These are phyloP conservation scores for Pygoscelis antarcticus DNA, from an alignment of 2,113 vertebrate species.

Conservation along the genomic window DNA sequence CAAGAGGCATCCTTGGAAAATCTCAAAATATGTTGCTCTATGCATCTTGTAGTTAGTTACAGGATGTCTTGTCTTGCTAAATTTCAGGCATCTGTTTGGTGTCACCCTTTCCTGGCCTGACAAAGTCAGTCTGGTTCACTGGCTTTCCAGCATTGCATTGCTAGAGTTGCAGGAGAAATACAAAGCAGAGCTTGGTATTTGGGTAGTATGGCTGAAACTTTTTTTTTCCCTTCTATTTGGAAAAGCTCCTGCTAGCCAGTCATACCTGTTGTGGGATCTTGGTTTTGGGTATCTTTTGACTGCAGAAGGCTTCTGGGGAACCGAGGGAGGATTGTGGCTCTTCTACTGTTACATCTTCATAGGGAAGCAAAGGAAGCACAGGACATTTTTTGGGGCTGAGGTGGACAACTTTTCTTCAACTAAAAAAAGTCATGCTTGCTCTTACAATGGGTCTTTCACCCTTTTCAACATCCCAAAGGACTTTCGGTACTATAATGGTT, in stretches of 20 bases:
- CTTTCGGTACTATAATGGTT: accelerated
- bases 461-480: neutral
- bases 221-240: neutral
- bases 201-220: neutral
- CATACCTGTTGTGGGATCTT: neutral
- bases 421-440: neutral
- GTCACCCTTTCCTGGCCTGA: neutral
- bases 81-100: neutral
- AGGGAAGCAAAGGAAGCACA: neutral
- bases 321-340: neutral
- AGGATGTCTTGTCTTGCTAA: neutral
- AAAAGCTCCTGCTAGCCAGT: neutral
- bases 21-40: neutral
- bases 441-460: accelerated
- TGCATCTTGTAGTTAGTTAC: neutral
- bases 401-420: neutral
- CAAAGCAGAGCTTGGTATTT: neutral
- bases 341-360: neutral
- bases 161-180: neutral
- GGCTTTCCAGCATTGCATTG: neutral
- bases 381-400: neutral
- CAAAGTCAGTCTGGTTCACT: neutral
- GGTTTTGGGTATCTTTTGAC: neutral
- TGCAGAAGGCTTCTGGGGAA: neutral
- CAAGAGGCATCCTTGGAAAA: neutral